These are phyloP conservation scores for Zosterops hypoxanthus DNA, from an alignment of 2,113 vertebrate species.

Conservation along the genomic window DNA sequence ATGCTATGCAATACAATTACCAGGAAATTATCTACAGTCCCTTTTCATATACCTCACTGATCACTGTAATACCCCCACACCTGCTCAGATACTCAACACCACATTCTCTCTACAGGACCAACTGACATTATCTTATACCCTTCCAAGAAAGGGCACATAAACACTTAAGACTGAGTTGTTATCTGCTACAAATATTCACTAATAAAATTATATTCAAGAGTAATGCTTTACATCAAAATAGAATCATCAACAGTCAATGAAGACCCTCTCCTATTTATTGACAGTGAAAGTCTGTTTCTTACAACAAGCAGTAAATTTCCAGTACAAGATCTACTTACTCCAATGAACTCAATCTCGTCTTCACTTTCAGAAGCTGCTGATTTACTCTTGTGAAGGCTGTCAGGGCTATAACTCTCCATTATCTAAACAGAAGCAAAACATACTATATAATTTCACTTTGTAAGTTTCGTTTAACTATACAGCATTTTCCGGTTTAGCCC, in stretches of 20 bases:
- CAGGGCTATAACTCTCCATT: constrained; percentile 50
- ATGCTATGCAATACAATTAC: background rate
- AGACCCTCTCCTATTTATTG: background rate
- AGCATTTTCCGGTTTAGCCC: background rate
- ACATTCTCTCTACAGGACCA: background rate
- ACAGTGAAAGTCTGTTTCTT: background rate
- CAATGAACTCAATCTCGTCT: constrained; percentile 76
- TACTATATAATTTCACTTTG: background rate
- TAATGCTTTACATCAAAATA: background rate
- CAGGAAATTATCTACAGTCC: background rate
- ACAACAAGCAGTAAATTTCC: background rate
- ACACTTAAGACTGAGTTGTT: background rate
- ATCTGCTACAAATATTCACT: background rate
- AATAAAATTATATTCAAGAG: background rate
- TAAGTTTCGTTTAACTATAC: background rate
- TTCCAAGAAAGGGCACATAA: background rate
- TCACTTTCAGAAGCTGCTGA: constrained; percentile 56
- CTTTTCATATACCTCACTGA: background rate
- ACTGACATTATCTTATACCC: background rate
- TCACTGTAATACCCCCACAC: background rate
- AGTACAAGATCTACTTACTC: constrained; percentile 61
- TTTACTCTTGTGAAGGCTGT: background rate
- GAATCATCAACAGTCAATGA: background rate
- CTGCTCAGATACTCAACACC: background rate
- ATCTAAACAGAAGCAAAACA: constrained; percentile 53